These are phyloP conservation scores for Poeciliopsis infans DNA, from an alignment of 2,797 vertebrate genomes.

Conservation along the genomic window DNA sequence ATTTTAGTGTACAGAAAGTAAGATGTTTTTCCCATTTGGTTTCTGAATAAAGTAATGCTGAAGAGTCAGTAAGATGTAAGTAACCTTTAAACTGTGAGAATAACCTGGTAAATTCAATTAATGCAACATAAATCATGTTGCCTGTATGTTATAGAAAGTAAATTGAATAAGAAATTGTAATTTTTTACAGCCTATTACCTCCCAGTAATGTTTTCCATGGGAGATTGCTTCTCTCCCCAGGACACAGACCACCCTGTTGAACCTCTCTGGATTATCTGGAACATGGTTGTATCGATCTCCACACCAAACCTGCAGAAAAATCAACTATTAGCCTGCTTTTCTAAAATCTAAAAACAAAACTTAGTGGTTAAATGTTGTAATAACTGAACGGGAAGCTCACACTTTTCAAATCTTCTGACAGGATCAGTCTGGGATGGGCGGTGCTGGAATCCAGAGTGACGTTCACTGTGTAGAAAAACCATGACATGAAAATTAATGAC, in stretches of 20 bases:
- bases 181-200: slow-evolving; percentile 51
- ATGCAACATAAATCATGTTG: not conserved
- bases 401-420: slow-evolving; percentile 80
- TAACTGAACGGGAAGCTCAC: slow-evolving; percentile 53
- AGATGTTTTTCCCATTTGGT: not conserved
- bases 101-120: not conserved
- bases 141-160: not conserved
- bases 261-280: slow-evolving; percentile 74
- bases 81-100: not conserved
- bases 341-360: not conserved
- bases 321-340: not conserved
- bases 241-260: slow-evolving; percentile 81
- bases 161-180: not conserved
- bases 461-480: slow-evolving; percentile 63
- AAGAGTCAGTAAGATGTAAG: not conserved
- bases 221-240: slow-evolving; percentile 78
- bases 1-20: not conserved
- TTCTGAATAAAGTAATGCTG: too few relatives aligned
- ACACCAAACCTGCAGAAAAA: slow-evolving; percentile 66
- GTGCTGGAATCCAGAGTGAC: slow-evolving; percentile 83
- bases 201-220: slow-evolving; percentile 83
- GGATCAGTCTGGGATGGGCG: slow-evolving; percentile 80
- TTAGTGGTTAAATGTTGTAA: not conserved
- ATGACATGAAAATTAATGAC: fast-evolving
- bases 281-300: slow-evolving; percentile 64